A percentile compares a stretch with the other conserved stretches of the same genome.
Evolutionary conservation across 2,797 vertebrate genomes (phyloP).

Genomic region (Alcedo atthis): DNA sequence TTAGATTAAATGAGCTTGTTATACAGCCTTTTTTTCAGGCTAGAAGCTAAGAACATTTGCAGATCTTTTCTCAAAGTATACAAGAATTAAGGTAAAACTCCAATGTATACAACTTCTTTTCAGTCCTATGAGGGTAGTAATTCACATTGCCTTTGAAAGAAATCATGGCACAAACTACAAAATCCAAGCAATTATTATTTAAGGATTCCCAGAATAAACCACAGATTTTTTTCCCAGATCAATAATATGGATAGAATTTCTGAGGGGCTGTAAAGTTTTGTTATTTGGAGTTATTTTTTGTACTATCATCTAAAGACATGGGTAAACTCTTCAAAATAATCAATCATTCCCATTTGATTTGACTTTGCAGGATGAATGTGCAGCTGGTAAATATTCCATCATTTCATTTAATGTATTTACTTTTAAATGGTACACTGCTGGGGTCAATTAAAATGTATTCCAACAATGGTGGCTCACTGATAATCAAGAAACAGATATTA

Average conservation of each 20-base stretch:
- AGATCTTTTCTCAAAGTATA: background rate
- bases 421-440: slow-evolving; percentile 22
- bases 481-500: background rate
- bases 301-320: background rate
- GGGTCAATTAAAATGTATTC: slow-evolving; percentile 27
- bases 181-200: background rate
- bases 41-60: background rate
- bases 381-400: slow-evolving; percentile 8
- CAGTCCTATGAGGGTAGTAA: background rate
- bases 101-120: background rate
- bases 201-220: background rate
- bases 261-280: background rate
- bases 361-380: background rate
- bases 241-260: background rate
- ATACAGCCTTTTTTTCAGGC: background rate
- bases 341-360: background rate
- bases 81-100: background rate
- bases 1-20: background rate
- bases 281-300: background rate
- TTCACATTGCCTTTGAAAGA: background rate
- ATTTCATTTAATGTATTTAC: slow-evolving; percentile 25
- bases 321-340: background rate
- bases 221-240: background rate
- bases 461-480: background rate
- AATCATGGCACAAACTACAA: background rate